A percentile compares a stretch with the other conserved stretches of the same genome.
Evolutionary conservation across 2,113 vertebrate genomes (phyloP).

Genomic region (Thunnus maccoyii): DNA sequence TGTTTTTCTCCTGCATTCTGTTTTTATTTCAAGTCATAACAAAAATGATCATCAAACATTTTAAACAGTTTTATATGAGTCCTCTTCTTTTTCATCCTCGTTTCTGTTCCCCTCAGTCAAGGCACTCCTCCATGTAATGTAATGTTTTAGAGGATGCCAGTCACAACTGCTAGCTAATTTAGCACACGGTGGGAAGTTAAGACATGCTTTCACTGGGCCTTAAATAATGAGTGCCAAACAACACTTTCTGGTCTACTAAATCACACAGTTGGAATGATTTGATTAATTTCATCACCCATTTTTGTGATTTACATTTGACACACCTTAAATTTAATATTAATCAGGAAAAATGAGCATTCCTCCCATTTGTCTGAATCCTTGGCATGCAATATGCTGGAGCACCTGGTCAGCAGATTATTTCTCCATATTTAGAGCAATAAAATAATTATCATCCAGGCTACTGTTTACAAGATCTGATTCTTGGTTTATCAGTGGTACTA

Average conservation of each 20-base stretch:
- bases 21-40: no score
- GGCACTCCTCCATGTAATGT: neutral
- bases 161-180: neutral
- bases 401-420: constrained; percentile 41
- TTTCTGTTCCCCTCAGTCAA: neutral
- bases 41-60: no score
- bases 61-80: neutral
- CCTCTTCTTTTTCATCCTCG: neutral
- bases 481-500: neutral
- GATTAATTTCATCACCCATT: constrained; percentile 19
- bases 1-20: no score
- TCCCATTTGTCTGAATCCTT: neutral
- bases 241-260: constrained; percentile 12
- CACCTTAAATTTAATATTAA: constrained; percentile 28
- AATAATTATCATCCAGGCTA: no score
- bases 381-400: constrained; percentile 23
- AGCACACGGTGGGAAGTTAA: neutral
- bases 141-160: neutral
- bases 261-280: constrained; percentile 11
- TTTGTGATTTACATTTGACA: constrained; percentile 29
- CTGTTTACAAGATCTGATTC: no score
- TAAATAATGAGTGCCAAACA: constrained; percentile 31
- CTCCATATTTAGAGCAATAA: neutral
- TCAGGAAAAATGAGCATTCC: constrained; percentile 37
- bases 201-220: neutral